These are phyloP conservation scores for Zoanthus solanderi DNA, from an alignment of 92 coral and sea anemone genomes.

Conservation along the genomic window DNA sequence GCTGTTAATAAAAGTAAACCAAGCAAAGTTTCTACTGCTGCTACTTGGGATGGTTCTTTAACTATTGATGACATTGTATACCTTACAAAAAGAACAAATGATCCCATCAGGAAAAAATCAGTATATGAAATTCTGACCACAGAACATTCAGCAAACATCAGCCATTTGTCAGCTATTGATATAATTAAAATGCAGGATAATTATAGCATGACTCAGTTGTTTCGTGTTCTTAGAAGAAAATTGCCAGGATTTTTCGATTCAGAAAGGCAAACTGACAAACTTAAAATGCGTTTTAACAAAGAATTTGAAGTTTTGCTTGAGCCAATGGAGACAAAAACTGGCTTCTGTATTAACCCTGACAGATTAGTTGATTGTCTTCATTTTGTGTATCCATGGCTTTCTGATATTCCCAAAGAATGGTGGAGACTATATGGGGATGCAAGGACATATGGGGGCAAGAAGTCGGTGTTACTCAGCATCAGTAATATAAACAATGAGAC, in stretches of 20 bases:
- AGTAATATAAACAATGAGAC: constrained; percentile 45
- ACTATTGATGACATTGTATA: constrained; percentile 36
- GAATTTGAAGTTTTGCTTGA: constrained; percentile 16
- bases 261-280: constrained; percentile 3
- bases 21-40: constrained; percentile 8
- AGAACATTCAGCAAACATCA: constrained; percentile 8
- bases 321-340: constrained; percentile 13
- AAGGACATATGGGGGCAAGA: constrained; percentile 46
- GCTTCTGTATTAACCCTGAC: constrained; percentile 4
- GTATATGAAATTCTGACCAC: constrained; percentile 19
- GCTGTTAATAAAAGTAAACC: constrained; percentile 12
- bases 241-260: constrained; percentile 38
- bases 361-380: constrained; percentile 3
- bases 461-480: constrained; percentile 23
- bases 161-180: constrained; percentile 38
- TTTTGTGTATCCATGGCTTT: constrained; percentile 24
- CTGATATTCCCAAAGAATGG: background rate
- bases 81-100: constrained; percentile 36
- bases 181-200: constrained; percentile 18
- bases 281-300: background rate
- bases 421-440: constrained; percentile 46
- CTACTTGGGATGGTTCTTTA: constrained; percentile 42
- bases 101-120: constrained; percentile 6
- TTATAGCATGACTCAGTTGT: constrained; percentile 34
- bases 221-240: constrained; percentile 15